Evolutionary conservation across 2,888 invertebrate genomes (phyloP).

Genomic region (Idaea straminata): DNA sequence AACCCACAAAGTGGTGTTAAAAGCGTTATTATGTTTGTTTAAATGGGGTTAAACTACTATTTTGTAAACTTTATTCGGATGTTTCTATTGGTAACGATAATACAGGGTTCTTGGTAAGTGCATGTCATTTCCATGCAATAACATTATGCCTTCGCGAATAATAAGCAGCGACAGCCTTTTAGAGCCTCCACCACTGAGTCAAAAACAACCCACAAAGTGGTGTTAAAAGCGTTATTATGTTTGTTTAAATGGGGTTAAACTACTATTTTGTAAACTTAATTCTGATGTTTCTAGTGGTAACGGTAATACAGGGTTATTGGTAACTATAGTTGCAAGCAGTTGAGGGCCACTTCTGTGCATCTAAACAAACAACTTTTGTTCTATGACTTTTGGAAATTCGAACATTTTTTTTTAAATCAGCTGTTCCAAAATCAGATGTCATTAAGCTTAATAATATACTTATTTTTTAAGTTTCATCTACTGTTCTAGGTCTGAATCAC

Average conservation of each 20-base stretch:
- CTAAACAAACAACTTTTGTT: too few species aligned
- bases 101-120: too few species aligned
- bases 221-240: conserved; percentile 18
- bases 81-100: too few species aligned
- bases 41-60: conserved; percentile 15
- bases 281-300: background rate
- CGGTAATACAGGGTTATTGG: too few species aligned
- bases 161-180: conserved; percentile 2
- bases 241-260: conserved; percentile 15
- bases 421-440: too few species aligned
- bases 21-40: conserved; percentile 17
- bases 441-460: too few species aligned
- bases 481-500: too few species aligned
- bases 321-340: too few species aligned
- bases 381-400: too few species aligned
- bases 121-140: conserved; percentile 4
- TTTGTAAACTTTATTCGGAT: conserved; percentile 7
- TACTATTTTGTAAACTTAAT: conserved; percentile 10
- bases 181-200: background rate
- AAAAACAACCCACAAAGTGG: conserved; percentile 9
- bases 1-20: conserved; percentile 9
- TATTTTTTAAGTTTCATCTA: too few species aligned
- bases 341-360: too few species aligned
- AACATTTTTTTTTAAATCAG: too few species aligned
- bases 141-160: background rate